Base-by-base conservation (phyloP, 2,888 invertebrate genomes). In the Uropetala carovei region DNA sequence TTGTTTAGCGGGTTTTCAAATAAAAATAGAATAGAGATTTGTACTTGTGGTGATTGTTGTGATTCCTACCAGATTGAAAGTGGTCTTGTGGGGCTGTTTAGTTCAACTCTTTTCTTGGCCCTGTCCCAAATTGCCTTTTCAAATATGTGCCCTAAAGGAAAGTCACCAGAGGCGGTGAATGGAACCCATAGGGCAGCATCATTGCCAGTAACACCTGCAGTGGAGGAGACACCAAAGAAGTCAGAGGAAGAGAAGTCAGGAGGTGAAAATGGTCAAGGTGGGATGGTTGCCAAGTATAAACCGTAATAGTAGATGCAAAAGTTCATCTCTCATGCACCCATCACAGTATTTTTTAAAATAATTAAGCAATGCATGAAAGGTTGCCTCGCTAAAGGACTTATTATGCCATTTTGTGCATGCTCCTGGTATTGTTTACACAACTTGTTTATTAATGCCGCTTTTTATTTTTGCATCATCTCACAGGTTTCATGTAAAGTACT, bases 261-360 rank as follows among this genome's bases (percentile, higher is more conserved):
- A 89, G 89, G 89, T 89, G 89, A 89, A 89, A 89, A 89, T 59
- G 89, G 89, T 43, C 60, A 89, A 89, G 89, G 89, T 89, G 89
- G 64, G 89, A 89, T 64, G 89, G 89, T 43, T 89, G 89, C 89
- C 43, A 43, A 89, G 43, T 43, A 1, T 43, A 43, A 43, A 43
- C 43, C 43, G 5, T 43, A 60, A 89, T 56, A 64, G 89, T 89
- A 89, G 89, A 89, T 64, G 89, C 64, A 89, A 64, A 30, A 43
- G 60, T 16, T 60, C 59, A 89, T 27, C 60, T 60, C 16, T 83
- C 68, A 18, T 64, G 64, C 27, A 64, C 64, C 43, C 89, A 64
- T n/a, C 64, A 11, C 60, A 64, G 18, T 64, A 5, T 86, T 60
- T 60, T 43, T 86, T n/a, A n/a, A n/a, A 22, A 18, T 89, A 18